Evolutionary conservation across 2,113 vertebrate genomes (phyloP).

Genomic region (Lamprotornis superbus): DNA sequence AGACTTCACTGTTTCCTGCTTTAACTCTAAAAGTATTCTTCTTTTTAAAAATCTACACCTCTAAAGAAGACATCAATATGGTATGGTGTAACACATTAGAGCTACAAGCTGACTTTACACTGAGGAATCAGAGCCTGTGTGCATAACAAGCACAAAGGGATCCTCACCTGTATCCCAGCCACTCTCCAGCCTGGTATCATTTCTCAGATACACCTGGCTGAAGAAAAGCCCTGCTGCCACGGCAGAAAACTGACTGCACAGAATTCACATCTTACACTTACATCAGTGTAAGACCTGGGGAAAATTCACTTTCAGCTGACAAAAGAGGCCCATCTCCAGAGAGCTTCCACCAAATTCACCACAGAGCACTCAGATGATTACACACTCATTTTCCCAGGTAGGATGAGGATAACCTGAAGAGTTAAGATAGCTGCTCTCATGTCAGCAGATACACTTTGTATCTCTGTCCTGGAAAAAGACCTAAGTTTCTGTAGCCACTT

Average conservation of each 20-base stretch:
- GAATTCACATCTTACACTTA: background rate
- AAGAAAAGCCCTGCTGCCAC: background rate
- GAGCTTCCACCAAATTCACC: background rate
- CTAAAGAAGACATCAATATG: background rate
- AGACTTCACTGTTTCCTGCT: background rate
- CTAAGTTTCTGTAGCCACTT: background rate
- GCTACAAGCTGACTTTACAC: background rate
- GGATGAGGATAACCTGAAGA: background rate
- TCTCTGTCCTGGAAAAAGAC: background rate
- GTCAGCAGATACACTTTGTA: background rate
- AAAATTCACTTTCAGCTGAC: background rate
- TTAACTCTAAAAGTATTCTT: background rate
- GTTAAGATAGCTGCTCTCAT: background rate
- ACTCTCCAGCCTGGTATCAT: background rate
- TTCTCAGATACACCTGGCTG: background rate
- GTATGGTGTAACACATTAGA: background rate
- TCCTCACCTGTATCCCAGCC: background rate
- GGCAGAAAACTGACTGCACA: rapidly evolving
- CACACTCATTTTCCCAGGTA: background rate
- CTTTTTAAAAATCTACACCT: background rate
- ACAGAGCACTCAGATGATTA: background rate
- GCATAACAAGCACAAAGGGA: background rate
- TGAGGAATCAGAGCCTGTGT: background rate
- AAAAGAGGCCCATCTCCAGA: background rate
- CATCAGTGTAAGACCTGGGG: background rate